These are phyloP conservation scores for Bothrops jararaca DNA, from an alignment of 2,113 vertebrate genomes.

Conservation along the genomic window DNA sequence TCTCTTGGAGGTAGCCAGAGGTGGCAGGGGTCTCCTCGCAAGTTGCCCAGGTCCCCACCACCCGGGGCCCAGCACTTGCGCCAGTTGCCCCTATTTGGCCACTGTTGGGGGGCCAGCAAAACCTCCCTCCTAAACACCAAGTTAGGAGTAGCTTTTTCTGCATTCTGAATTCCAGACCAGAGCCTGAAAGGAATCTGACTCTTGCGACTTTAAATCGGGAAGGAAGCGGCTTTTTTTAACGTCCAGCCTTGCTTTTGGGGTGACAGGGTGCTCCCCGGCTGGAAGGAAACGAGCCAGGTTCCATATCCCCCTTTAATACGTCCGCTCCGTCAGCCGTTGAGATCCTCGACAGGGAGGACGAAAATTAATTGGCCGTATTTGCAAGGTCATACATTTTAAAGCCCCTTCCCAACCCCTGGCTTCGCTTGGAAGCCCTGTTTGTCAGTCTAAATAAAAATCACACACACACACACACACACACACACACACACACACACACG, in stretches of 20 bases:
- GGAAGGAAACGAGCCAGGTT: constrained; percentile 48
- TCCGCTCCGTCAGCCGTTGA: constrained; percentile 31
- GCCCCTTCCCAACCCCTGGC: constrained; percentile 49
- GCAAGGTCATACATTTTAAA: constrained; percentile 61
- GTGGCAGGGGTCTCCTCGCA: not conserved
- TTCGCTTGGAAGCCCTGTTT: constrained; percentile 48
- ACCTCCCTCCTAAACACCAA: no score
- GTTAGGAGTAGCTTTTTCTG: no score
- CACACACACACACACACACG: no score
- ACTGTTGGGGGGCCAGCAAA: not conserved
- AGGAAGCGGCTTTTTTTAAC: constrained; percentile 40
- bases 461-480: no score
- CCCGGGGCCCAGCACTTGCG: not conserved
- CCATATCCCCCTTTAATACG: constrained; percentile 1
- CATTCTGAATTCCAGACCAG: no score
- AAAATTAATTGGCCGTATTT: constrained; percentile 58
- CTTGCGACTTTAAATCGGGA: constrained; percentile 39
- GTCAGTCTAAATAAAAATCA: constrained; percentile 45
- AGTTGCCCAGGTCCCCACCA: fast-evolving
- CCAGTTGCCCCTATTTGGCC: not conserved
- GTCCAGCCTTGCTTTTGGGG: constrained; percentile 31
- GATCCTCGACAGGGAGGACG: constrained; percentile 31
- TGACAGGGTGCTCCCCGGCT: constrained; percentile 21
- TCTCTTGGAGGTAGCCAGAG: not conserved
- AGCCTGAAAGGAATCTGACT: not conserved